These are phyloP conservation scores for Diarsia rubi DNA, from an alignment of 2,888 invertebrate species.

Conservation along the genomic window DNA sequence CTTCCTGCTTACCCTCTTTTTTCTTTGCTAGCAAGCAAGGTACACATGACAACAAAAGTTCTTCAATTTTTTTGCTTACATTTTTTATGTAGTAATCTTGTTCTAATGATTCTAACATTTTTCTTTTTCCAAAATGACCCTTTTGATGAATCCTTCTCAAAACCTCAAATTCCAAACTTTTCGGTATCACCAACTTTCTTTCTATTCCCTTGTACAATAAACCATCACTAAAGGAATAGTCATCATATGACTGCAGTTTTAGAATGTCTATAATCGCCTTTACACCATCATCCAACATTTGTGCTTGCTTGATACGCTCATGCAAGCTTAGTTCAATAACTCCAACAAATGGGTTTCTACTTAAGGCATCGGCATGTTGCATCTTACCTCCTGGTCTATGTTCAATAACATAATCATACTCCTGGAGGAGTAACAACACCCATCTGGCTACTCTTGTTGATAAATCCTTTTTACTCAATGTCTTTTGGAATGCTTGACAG, in stretches of 20 bases:
- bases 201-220: neutral
- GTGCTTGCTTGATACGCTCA: slow-evolving; percentile 5
- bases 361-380: slow-evolving; percentile 29
- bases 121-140: no score
- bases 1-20: no score
- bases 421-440: neutral
- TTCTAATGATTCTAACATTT: no score
- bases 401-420: slow-evolving; percentile 13
- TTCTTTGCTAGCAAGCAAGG: no score
- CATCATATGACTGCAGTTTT: neutral
- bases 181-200: neutral
- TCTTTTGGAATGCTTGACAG: no score
- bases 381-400: neutral
- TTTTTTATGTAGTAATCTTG: no score
- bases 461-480: no score
- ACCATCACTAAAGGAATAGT: neutral
- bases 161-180: no score
- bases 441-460: no score
- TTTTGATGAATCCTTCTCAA: no score
- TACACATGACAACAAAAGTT: no score
- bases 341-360: slow-evolving; percentile 17
- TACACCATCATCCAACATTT: slow-evolving; percentile 18
- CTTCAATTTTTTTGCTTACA: no score
- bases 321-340: slow-evolving; percentile 4
- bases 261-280: slow-evolving; percentile 43